Evolutionary conservation across 1,140 invertebrate genomes (phyloP), one percentile per base, ranked within the genome.

Genomic region (Ceratina australensis): DNA sequence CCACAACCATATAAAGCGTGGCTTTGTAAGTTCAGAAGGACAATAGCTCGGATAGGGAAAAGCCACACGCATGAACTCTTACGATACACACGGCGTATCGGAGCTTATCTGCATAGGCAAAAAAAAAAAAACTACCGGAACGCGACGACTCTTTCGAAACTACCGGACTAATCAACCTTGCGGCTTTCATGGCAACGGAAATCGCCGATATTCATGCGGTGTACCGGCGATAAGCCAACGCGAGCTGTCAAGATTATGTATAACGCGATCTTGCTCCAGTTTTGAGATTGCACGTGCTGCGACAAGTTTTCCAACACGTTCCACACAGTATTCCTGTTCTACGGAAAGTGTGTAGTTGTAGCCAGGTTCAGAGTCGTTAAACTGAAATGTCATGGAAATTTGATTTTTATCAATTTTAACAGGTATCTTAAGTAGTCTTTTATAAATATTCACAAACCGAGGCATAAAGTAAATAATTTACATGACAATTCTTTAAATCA

Each of bases 191-290:
- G 15, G n/a, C 24, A 18, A 15, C 26, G 20, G 28, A 54, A 61
- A 61, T 59, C n/a, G 2, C 0, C 18, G 56, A 47, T 71, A 63
- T 26, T 20, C 33, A 0, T 49, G 26, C n/a, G 42, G 15, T 56
- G 5, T 65, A 54, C 2, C 2, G n/a, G 15, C 33, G 72, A 75
- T 75, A 75, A 67, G 52, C 13, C 22, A n/a, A 49, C 3, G 8
- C 47, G 15, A 33, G 7, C 56, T 68, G 47, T 42, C 18, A n/a
- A 57, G 52, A 67, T 49, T 33, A 33, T 33, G 28, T 54, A 61
- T 8, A 7, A 15, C 13, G 22, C 3, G 54, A 59, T 47, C 20
- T 8, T 13, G 28, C 28, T 68, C 33, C 63, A 49, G 33, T 75
- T 16, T 5, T 15, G 28, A 60, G 49, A 42, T 4, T 16, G 10